These are phyloP conservation scores for Drosophila mettleri DNA, from an alignment of 2,888 invertebrate genomes.

Conservation along the genomic window DNA sequence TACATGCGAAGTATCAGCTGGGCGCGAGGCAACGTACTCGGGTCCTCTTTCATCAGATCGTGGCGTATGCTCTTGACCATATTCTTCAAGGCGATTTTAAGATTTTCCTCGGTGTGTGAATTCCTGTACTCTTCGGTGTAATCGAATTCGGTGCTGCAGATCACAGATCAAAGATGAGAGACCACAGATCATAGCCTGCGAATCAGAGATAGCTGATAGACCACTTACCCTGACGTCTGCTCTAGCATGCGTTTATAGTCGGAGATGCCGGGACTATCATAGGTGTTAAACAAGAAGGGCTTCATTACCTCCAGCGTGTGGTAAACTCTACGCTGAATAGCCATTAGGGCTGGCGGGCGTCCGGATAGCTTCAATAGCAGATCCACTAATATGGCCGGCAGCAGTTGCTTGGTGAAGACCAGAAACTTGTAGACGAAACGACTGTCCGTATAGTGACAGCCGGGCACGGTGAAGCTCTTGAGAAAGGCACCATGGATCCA, in stretches of 20 bases:
- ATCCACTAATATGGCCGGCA: conserved; percentile 71
- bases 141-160: conserved; percentile 70
- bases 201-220: neutral
- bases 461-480: conserved; percentile 61
- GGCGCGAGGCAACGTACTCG: conserved; percentile 47
- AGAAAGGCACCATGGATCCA: conserved; percentile 61
- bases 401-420: conserved; percentile 66
- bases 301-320: conserved; percentile 65
- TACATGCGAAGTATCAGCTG: conserved; percentile 57
- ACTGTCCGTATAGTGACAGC: conserved; percentile 60
- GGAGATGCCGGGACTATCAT: conserved; percentile 63
- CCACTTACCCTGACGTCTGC: conserved; percentile 51
- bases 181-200: neutral
- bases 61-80: conserved; percentile 68
- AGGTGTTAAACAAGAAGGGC: conserved; percentile 75
- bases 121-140: conserved; percentile 24
- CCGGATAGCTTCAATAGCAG: conserved; percentile 54
- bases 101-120: neutral
- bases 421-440: conserved; percentile 58
- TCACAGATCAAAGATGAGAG: neutral
- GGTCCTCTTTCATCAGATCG: conserved; percentile 67
- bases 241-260: conserved; percentile 34
- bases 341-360: conserved; percentile 64
- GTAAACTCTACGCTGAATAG: conserved; percentile 60
- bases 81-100: conserved; percentile 14